A percentile compares a stretch with the other conserved stretches of the same genome.
These are phyloP conservation scores for Carassius carassius DNA, from an alignment of 2,113 vertebrate genomes.

Conservation along the genomic window DNA sequence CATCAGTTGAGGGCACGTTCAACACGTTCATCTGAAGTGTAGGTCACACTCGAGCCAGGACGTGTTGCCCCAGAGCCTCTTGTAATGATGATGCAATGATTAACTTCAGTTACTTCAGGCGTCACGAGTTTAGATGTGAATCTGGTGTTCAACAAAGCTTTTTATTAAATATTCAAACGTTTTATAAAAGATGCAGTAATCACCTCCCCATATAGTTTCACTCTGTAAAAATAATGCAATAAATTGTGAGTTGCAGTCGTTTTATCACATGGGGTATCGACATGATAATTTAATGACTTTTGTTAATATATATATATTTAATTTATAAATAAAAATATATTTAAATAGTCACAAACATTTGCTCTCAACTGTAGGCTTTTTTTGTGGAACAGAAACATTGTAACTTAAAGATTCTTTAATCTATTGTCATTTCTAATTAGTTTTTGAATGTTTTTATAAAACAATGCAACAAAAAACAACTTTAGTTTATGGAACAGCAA, in stretches of 20 bases:
- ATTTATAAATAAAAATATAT: neutral
- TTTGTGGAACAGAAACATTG: too few relatives aligned
- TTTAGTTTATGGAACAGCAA: too few relatives aligned
- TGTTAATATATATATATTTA: neutral
- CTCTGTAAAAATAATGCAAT: neutral
- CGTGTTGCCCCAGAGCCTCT: neutral
- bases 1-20: neutral
- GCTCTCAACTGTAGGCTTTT: too few relatives aligned
- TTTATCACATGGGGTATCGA: neutral
- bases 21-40: neutral
- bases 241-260: neutral
- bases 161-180: conserved; percentile 8
- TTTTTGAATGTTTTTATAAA: neutral
- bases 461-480: too few relatives aligned
- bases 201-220: neutral
- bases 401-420: too few relatives aligned
- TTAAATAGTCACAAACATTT: too few relatives aligned
- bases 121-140: neutral
- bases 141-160: neutral
- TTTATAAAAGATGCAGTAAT: neutral
- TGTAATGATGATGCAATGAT: neutral
- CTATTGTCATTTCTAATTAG: neutral
- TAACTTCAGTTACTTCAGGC: neutral
- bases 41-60: neutral
- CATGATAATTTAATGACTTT: neutral